Base-by-base conservation (phyloP, 1,140 invertebrate species). In the Coenobita brevimanus region DNA sequence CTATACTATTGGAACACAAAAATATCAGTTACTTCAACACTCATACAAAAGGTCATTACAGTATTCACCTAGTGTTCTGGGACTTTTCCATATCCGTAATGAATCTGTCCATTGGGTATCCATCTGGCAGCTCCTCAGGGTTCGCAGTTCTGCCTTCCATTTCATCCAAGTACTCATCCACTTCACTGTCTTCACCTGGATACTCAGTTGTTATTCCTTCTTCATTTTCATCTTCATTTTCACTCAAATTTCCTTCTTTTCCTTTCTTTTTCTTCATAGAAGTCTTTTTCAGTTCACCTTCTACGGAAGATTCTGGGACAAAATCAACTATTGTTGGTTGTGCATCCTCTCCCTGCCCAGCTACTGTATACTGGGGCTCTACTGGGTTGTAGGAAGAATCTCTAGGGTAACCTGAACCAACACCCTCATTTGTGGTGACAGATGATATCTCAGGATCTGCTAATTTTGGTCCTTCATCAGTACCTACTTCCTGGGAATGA, bases 291-390 rank as follows among this genome's bases (percentile, higher is more conserved):
- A 33, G 13, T 43, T 17, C 27, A 21, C 15, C 57, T 10, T 50
- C 54, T 2, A 73, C n/a, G 3, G 83, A 60, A 3, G 73, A 79
- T 27, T 81, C 85, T 21, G 85, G 85, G 24, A 80, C 64, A 30
- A 87, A 87, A 30, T 81, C 78, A 27, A 87, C 76, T 24, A 87
- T 80, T 3, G 85, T 87, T 3, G 41, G 54, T 41, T 79, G 64
- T 17, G 67, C 50, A 17, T 80, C 85, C 0, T 24, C 33, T 4
- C 54, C 38, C 13, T 36, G 50, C 24, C 85, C 85, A 6, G 79
- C 76, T n/a, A 87, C 69, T 30, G 85, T 87, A 24, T 87, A 87
- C 33, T 69, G 85, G 13, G 76, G 64, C 62, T 87, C 85, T 15
- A 71, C 24, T 33, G 76, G 41, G 33, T 43, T 73, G 30, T 80